Conservation (phyloP, 2,797 vertebrate species). For the Micromesistius poutassou region DNA sequence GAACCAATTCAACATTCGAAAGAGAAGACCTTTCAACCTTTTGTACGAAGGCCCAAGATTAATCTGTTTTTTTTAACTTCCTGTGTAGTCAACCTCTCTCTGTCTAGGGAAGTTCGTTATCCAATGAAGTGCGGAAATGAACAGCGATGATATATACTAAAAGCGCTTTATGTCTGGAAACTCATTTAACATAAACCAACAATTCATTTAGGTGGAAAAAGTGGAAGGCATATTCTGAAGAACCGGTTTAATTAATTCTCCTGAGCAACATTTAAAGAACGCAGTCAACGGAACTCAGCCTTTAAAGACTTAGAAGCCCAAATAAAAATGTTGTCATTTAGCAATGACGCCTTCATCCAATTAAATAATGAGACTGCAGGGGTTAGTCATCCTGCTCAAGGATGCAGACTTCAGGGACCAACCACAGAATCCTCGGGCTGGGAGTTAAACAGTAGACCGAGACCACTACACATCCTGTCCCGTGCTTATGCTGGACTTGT, state of each 20-base stretch:
- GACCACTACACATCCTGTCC: neutral
- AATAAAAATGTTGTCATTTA: neutral
- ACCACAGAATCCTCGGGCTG: too few species aligned
- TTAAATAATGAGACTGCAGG: too few species aligned
- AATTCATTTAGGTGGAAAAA: neutral
- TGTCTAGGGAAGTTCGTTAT: neutral
- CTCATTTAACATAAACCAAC: too few species aligned
- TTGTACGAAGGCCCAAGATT: neutral
- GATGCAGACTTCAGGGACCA: too few species aligned
- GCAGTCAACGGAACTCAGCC: neutral
- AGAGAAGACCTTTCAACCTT: neutral
- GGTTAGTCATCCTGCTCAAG: too few species aligned
- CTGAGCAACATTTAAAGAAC: neutral
- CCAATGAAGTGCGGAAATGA: neutral
- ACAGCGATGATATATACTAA: neutral
- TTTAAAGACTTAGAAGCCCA: neutral
- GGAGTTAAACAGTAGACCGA: neutral
- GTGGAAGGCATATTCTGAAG: too few species aligned
- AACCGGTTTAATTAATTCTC: too few species aligned
- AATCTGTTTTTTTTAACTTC: neutral
- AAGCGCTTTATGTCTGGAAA: neutral
- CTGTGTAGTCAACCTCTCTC: neutral
- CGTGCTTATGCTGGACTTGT: neutral
- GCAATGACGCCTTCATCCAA: too few species aligned
- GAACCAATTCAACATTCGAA: neutral